A percentile compares a stretch with the other conserved stretches of the same genome.
phyloP scores from a whole-genome alignment of 2,797 vertebrate genomes.

The Okamejei kenojei region DNA sequence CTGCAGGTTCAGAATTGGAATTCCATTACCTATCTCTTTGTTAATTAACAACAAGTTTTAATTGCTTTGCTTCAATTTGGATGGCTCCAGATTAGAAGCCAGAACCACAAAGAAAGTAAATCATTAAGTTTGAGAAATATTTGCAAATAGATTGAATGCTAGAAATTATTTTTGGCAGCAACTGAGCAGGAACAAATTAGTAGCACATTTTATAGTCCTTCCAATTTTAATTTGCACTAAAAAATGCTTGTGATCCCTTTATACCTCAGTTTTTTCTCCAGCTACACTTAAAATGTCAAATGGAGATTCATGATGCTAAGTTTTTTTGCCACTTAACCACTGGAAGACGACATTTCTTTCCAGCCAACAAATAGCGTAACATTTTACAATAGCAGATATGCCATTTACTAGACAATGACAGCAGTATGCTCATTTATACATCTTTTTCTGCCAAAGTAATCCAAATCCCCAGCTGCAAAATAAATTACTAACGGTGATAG shows the following conservation, averaged over 20 bases:
- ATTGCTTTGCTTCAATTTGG: background rate
- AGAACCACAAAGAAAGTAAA: background rate
- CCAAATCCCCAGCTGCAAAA: background rate
- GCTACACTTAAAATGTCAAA: constrained; percentile 7
- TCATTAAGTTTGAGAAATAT: background rate
- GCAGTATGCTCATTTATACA: background rate
- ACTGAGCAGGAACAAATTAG: background rate
- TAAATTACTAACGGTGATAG: background rate
- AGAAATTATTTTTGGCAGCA: background rate
- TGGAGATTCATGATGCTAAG: background rate
- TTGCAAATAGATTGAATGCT: background rate
- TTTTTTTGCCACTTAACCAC: background rate
- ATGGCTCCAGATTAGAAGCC: background rate
- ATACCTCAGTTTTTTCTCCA: background rate
- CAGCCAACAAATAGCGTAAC: background rate
- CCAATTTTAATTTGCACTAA: background rate
- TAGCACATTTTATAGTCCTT: background rate
- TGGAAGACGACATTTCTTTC: constrained; percentile 4
- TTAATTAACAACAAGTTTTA: background rate
- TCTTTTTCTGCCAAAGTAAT: constrained; percentile 4
- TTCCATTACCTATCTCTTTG: background rate
- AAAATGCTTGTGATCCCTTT: background rate
- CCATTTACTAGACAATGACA: constrained; percentile 13
- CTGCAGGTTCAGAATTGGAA: background rate
- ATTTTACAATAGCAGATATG: background rate